Conservation (phyloP, 2,113 vertebrate genomes). For the Lathamus discolor region DNA sequence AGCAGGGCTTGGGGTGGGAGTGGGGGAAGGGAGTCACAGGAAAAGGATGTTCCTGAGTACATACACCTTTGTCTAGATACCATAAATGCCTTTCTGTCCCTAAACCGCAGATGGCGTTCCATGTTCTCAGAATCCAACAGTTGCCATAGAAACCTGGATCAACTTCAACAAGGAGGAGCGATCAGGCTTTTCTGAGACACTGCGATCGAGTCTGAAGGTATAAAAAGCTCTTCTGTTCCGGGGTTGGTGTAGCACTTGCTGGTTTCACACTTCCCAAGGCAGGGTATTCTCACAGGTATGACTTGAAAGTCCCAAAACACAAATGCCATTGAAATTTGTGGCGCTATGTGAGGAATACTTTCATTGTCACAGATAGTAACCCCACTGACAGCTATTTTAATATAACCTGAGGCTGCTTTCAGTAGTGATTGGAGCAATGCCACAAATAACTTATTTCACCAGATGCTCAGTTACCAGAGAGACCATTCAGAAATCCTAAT, state of each 20-base stretch:
- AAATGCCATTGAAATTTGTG: neutral
- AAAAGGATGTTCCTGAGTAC: neutral
- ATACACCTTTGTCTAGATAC: neutral
- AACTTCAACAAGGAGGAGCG: conserved; percentile 96
- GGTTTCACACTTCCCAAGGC: neutral
- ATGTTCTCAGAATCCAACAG: conserved; percentile 91
- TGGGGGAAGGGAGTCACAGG: accelerated
- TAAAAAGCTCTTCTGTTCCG: neutral
- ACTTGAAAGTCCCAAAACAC: neutral
- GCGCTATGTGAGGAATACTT: neutral
- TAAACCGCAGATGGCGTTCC: conserved; percentile 89
- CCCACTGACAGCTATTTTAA: neutral
- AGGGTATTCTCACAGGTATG: neutral
- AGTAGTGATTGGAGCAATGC: neutral
- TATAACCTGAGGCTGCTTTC: neutral
- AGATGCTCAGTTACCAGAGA: neutral
- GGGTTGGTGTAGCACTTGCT: neutral
- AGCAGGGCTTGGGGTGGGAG: neutral
- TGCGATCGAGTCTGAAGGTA: conserved; percentile 93
- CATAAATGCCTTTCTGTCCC: conserved; percentile 26
- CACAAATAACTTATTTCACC: neutral
- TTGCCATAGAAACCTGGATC: conserved; percentile 94
- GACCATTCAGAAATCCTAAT: neutral
- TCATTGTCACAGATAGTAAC: neutral
- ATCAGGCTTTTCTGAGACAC: conserved; percentile 86